Evolutionary conservation across 2,888 invertebrate genomes (phyloP).

Genomic region (Rotaria macrura): DNA sequence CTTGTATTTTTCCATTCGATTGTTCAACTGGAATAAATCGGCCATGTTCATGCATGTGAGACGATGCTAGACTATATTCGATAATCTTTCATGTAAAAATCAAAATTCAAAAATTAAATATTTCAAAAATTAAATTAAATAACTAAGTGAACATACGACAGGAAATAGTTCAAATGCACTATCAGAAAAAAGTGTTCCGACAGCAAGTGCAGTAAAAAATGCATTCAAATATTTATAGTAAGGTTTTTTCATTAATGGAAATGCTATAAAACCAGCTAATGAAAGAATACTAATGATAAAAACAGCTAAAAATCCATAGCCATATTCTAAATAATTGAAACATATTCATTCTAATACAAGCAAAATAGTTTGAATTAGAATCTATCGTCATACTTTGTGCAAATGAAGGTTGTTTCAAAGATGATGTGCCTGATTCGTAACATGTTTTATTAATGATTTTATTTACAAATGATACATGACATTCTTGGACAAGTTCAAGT

Average conservation of each 20-base stretch:
- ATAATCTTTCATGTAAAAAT: not conserved
- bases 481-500: not conserved
- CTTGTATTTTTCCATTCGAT: not conserved
- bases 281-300: conserved; percentile 49
- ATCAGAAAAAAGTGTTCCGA: conserved; percentile 51
- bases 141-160: not conserved
- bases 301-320: conserved; percentile 48
- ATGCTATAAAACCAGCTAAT: conserved; percentile 43
- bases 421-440: not conserved
- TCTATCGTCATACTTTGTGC: not conserved
- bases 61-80: not conserved
- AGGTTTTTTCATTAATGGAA: conserved; percentile 41
- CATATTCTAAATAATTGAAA: conserved; percentile 39
- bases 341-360: not conserved
- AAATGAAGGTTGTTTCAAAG: not conserved
- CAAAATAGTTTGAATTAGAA: not conserved
- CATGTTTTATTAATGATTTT: not conserved
- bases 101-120: not conserved
- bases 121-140: not conserved
- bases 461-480: not conserved
- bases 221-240: conserved; percentile 45
- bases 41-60: not conserved
- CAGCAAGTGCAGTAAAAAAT: conserved; percentile 51
- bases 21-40: not conserved
- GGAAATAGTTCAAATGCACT: not conserved